Base-by-base conservation (phyloP, 2,113 vertebrate genomes). In the Eira barbara region DNA sequence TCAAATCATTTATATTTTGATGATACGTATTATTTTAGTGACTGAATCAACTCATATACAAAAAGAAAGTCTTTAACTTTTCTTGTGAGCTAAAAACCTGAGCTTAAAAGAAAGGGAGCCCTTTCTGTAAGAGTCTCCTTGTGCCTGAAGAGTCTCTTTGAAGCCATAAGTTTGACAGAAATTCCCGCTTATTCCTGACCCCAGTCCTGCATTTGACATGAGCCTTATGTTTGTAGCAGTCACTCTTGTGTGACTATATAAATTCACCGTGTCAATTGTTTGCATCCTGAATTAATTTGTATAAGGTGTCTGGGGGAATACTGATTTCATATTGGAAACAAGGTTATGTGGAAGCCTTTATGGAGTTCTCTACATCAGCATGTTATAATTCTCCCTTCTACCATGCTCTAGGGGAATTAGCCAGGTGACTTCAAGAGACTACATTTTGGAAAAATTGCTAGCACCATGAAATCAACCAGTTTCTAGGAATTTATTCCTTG, bases 301-400 rank as follows among this genome's bases (percentile, higher is more conserved):
- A 29, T 71, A 82, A 67, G 34, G n/a, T 59, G 5, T 59, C 74
- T 69, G 73, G 52, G 63, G 93, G 13, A 71, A 57, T 71, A 21
- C 45, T 78, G 61, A 96, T 94, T 97, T 97, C 65, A 61, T 67
- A 49, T 71, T 86, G 67, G 57, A 89, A 98, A 96, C 57, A 73
- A 97, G 49, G 31, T 92, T 95, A 93, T 61, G 10, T 57, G 21
- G 78, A 89, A 91, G 18, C 2, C 67, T 73, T 69, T 88, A 15
- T n/a, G n/a, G 67, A 93, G 79, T 92, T 97, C 57, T 94, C 4
- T 80, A 96, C 84, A 36, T 90, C 74, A 80, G 55, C 55, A 73
- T 0, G 17, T 96, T 98, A 11, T 96, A 94, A 97, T 90, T 95
- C 79, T 96, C 55, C 87, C 14, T 97, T 92, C 81, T 76, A 17